Evolutionary conservation across 2,888 invertebrate genomes (phyloP), one percentile per base, ranked within the genome.

Genomic region (Drosophila diplacantha): DNA sequence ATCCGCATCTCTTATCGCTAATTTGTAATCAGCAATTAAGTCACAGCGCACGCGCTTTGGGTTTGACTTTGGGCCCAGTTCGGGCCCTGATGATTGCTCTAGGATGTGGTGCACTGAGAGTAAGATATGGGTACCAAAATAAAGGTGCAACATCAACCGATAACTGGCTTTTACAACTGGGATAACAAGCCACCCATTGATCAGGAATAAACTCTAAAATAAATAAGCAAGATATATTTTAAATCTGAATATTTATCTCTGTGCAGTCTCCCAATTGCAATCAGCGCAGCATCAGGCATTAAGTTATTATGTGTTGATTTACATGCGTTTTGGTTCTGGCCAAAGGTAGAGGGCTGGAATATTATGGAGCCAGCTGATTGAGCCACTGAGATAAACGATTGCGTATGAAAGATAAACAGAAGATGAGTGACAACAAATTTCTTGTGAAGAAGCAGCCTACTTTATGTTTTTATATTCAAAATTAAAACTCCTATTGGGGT

Each of bases 1-100:
- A 59, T 59, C 58, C 58, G 38, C 31, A 18, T 24, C 37, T 58
- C 72, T 77, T 85, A 85, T 85, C 85, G 77, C 69, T 74, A 81
- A 85, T 81, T 82, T 78, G 82, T 86, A 80, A 85, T 85, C 85
- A 85, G 85, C 82, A 85, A 85, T 85, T 85, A 86, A 86, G 77
- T 71, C 65, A 38, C 56, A 61, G 60, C 74, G 72, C 80, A 79
- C 80, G 82, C 80, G 80, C 66, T 61, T 47, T 16, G 47, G 34
- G 46, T 47, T 53, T 35, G 72, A 54, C 46, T 63, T 46, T n/a
- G 56, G 56, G 31, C 53, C 18, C 34, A 35, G 61, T 58, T 67
- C 44, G 51, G 63, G 51, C 14, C 14, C 9, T 22, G 22, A 20
- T 22, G 32, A 18, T 51, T 54, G 37, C 16, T n/a, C 38, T 51